Conservation (phyloP, 2,113 vertebrate genomes). For the Barnardius zonarius region DNA sequence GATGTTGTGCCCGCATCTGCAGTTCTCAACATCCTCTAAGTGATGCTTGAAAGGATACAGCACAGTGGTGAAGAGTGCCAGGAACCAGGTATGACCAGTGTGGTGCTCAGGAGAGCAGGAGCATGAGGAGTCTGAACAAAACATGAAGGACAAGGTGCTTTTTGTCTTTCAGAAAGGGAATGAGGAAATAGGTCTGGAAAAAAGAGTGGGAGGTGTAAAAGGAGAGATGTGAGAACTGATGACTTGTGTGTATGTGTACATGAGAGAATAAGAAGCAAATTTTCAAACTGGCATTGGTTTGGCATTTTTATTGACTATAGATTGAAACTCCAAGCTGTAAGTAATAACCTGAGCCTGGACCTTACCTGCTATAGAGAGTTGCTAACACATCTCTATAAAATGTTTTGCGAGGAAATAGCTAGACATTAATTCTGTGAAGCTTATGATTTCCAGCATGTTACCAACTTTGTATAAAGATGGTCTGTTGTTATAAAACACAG, state of each 20-base stretch:
- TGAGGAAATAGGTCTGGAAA: not conserved
- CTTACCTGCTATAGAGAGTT: not conserved
- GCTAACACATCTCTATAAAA: slow-evolving; percentile 43
- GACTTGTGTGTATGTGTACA: not conserved
- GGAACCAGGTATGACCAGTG: not conserved
- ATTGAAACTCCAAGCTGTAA: slow-evolving; percentile 35
- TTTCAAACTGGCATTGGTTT: slow-evolving; percentile 19
- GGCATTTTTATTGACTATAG: slow-evolving; percentile 29
- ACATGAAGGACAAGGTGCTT: not conserved
- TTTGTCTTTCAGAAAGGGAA: not conserved
- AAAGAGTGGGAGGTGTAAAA: not conserved
- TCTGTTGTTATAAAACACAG: not conserved
- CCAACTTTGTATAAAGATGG: not conserved
- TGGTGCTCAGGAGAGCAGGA: not conserved
- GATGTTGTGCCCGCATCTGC: not conserved
- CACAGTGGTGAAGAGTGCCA: not conserved
- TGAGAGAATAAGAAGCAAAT: slow-evolving; percentile 20
- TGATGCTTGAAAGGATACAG: not conserved
- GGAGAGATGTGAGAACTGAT: not conserved
- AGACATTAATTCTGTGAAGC: slow-evolving; percentile 14
- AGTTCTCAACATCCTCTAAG: not conserved
- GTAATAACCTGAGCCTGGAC: slow-evolving; percentile 15
- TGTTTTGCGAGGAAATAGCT: not conserved
- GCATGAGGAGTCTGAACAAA: not conserved
- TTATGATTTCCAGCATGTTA: slow-evolving; percentile 8